phyloP scores from a whole-genome alignment of 2,797 vertebrate genomes.

The Streptopelia turtur region DNA sequence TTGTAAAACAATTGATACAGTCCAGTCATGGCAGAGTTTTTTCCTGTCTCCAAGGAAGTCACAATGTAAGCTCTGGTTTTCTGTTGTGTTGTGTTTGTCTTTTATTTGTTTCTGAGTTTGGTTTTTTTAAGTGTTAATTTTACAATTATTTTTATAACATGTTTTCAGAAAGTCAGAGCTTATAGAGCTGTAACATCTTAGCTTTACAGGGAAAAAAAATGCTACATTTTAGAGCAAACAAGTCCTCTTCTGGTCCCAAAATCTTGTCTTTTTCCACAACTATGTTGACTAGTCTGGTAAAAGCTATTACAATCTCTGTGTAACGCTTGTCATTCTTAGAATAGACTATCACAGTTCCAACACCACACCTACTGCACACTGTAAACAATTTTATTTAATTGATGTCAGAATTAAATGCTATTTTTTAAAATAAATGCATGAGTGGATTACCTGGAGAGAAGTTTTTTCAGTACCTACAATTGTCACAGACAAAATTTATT shows the following conservation, averaged over 20 bases:
- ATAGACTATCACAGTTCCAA: neutral
- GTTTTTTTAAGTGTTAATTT: neutral
- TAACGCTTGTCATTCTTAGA: neutral
- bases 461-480: neutral
- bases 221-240: neutral
- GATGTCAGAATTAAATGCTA: neutral
- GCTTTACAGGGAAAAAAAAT: neutral
- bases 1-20: neutral
- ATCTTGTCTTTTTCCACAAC: neutral
- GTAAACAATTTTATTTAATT: conserved; percentile 11
- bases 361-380: neutral
- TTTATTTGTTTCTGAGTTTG: neutral
- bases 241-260: neutral
- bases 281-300: neutral
- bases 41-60: neutral
- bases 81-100: neutral
- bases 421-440: neutral
- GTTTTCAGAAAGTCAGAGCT: neutral
- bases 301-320: neutral
- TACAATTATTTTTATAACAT: neutral
- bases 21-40: neutral
- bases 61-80: neutral
- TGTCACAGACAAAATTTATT: neutral
- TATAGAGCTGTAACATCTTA: neutral
- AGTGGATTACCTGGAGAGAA: neutral